These are phyloP conservation scores for Mellilla xanthometata DNA, from an alignment of 2,888 invertebrate species.

Conservation along the genomic window DNA sequence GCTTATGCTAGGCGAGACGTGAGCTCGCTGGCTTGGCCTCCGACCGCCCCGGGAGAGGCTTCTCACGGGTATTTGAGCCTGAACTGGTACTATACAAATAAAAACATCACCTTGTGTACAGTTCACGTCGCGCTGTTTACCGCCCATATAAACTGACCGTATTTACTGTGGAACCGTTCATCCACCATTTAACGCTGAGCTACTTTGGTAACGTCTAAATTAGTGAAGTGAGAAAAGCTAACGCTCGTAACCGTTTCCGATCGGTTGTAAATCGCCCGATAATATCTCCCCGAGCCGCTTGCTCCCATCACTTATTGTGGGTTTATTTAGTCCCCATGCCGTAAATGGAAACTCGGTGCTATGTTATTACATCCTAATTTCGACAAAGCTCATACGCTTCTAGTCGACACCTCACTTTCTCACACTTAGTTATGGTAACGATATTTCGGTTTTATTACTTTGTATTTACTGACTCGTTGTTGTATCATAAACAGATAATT, in stretches of 20 bases:
- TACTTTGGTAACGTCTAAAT: constrained; percentile 80
- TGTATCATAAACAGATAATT: constrained; percentile 34
- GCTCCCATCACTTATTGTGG: constrained; percentile 68
- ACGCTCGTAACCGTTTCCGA: constrained; percentile 72
- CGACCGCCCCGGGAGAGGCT: constrained; percentile 51
- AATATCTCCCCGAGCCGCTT: constrained; percentile 68
- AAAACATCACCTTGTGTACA: constrained; percentile 76
- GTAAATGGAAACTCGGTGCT: constrained; percentile 61
- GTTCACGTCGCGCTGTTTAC: constrained; percentile 77
- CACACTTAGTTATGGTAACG: constrained; percentile 56
- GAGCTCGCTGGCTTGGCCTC: constrained; percentile 30
- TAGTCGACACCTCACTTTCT: constrained; percentile 58
- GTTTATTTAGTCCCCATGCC: constrained; percentile 60
- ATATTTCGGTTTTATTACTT: constrained; percentile 50
- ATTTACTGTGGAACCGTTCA: constrained; percentile 75
- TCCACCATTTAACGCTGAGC: constrained; percentile 74
- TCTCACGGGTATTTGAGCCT: constrained; percentile 80
- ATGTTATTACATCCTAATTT: constrained; percentile 63
- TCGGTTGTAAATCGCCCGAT: constrained; percentile 74
- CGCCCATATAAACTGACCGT: constrained; percentile 73
- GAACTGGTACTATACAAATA: constrained; percentile 73
- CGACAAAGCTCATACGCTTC: constrained; percentile 56
- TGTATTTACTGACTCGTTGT: constrained; percentile 44
- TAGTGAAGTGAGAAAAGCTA: constrained; percentile 80
- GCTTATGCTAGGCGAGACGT: constrained; percentile 54